Percentiles rank a stretch among this genome's conserved stretches.
Evolutionary conservation across 2,888 invertebrate species (phyloP).

Genomic region (Sphaerophoria rueppellii): DNA sequence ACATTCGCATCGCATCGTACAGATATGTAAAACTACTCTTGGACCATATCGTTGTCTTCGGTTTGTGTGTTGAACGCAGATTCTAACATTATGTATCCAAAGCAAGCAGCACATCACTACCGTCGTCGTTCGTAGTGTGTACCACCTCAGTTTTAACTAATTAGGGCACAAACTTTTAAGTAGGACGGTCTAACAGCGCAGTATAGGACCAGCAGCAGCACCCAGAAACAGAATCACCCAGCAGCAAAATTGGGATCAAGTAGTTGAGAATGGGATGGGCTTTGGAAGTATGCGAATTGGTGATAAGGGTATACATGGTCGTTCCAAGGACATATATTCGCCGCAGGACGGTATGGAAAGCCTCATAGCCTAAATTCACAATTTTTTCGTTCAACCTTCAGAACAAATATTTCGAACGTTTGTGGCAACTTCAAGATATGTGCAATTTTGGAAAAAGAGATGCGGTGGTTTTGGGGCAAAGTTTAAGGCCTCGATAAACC

Average conservation of each 20-base stretch:
- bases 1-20: conserved; percentile 50
- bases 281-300: conserved; percentile 14
- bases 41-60: background rate
- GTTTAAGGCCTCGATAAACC: background rate
- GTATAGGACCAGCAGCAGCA: conserved; percentile 11
- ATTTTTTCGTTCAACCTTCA: no score
- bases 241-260: conserved; percentile 2
- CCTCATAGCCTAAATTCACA: background rate
- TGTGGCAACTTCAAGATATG: no score
- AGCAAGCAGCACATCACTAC: conserved; percentile 8
- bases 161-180: conserved; percentile 70
- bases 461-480: no score
- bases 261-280: background rate
- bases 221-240: background rate
- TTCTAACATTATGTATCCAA: conserved; percentile 32
- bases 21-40: conserved; percentile 15
- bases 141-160: conserved; percentile 61
- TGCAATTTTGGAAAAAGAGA: no score
- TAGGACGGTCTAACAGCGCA: conserved; percentile 62
- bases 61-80: conserved; percentile 28
- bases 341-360: background rate
- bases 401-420: no score
- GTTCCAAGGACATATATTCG: conserved; percentile 11
- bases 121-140: background rate
- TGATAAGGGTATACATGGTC: conserved; percentile 5